Evolutionary conservation across 1,140 invertebrate species (phyloP).

Genomic region (Gyrodactylus bullatarudis): DNA sequence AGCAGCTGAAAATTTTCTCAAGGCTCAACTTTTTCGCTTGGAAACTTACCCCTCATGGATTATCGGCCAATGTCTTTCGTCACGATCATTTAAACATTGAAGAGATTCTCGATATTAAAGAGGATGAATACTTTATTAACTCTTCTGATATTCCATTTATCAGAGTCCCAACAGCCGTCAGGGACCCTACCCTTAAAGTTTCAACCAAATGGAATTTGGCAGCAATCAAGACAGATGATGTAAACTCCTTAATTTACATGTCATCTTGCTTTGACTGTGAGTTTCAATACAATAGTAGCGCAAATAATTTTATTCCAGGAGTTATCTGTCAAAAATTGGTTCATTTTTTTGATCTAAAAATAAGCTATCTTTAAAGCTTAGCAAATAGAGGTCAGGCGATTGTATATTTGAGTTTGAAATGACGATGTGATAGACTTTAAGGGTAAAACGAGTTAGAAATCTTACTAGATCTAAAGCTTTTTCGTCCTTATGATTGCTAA

Average conservation of each 20-base stretch:
- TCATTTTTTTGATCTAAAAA: background rate
- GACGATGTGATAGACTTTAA: no score
- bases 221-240: background rate
- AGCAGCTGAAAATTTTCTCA: background rate
- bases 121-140: background rate
- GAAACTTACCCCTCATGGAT: background rate
- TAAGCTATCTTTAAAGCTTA: no score
- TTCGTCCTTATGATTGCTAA: no score
- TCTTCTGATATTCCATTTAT: background rate
- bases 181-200: no score
- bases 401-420: no score
- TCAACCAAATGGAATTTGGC: background rate
- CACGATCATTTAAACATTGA: background rate
- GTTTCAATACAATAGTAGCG: background rate
- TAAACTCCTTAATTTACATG: background rate
- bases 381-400: no score
- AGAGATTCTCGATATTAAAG: background rate
- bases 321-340: background rate
- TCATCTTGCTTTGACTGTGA: background rate
- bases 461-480: no score
- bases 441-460: no score
- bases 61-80: background rate
- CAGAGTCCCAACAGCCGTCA: no score
- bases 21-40: background rate
- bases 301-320: background rate